Base-by-base conservation (phyloP, 2,113 vertebrate species). In the Ictidomys tridecemlineatus region DNA sequence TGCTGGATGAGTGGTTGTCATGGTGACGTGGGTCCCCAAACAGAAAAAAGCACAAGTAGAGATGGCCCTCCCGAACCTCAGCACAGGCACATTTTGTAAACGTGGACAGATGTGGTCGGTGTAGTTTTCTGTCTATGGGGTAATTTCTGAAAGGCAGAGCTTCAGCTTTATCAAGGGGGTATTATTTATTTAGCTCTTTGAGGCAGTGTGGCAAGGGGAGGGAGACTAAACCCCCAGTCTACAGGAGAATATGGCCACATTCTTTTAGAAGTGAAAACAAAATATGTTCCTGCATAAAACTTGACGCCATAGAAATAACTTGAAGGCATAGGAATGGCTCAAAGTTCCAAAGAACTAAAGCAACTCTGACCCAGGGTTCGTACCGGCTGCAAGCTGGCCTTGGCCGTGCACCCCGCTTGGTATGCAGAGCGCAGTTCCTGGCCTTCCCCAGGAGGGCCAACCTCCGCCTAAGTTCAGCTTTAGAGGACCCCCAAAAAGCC, bases 401-500 rank as follows among this genome's bases (percentile, higher is more conserved):
- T 67, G 83, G 78, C 72, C 89, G 39, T 94, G 86, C 34, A 2
- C 42, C 78, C 94, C 95, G 63, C 96, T 98, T 86, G 90, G 97
- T 85, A 97, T 97, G 96, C 95, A 92, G 77, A 76, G 20, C 10
- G 83, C 9, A 37, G 24, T 80, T 67, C 39, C 90, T 82, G 94
- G 34, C 0, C 0, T 96, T 94, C 96, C 79, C 88, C 93, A 84
- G 91, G 96, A 98, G 95, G 61, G 53, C 88, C 92, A 96, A 96
- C 42, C 63, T 63, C 94, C 87, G 94, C 97, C 89, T 95, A 92
- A 98, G 93, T 94, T 93, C 73, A 70, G 94, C 98, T 98, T 98
- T 72, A 86, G 26, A 88, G 97, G 94, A 69, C 37, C 89, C 72
- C 5, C 96, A 97, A 98, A 98, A 97, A 94, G 70, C 88, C 12